These are phyloP conservation scores for Artemia franciscana DNA, from an alignment of 1,140 invertebrate genomes.

Conservation along the genomic window DNA sequence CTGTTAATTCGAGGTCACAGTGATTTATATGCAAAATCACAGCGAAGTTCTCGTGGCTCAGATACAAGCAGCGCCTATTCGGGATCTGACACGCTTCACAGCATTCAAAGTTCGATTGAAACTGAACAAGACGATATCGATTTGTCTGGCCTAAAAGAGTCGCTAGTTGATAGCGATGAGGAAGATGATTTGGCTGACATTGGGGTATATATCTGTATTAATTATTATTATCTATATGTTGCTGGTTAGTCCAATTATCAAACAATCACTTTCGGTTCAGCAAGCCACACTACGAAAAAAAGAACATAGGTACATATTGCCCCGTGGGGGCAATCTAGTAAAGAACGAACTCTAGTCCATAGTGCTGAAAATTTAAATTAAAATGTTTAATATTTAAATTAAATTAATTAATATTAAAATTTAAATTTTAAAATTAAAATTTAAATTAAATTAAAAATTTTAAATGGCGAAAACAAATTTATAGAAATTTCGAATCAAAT, in stretches of 20 bases:
- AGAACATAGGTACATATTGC: too few species aligned
- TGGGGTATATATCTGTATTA: conserved; percentile 26
- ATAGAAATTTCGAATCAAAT: too few species aligned
- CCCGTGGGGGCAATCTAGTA: too few species aligned
- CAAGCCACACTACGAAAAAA: too few species aligned
- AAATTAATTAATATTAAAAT: too few species aligned
- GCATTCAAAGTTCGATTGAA: conserved; percentile 50
- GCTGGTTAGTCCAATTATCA: not conserved
- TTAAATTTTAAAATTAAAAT: too few species aligned
- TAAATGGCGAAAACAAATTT: too few species aligned
- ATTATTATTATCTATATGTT: conserved; percentile 1
- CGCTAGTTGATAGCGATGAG: conserved; percentile 80
- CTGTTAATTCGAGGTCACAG: not conserved
- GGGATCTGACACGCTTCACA: conserved; percentile 87
- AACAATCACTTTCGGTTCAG: too few species aligned
- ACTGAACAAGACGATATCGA: conserved; percentile 58
- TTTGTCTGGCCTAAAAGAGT: conserved; percentile 73
- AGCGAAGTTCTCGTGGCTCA: conserved; percentile 62
- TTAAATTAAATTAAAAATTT: too few species aligned
- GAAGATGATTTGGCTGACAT: conserved; percentile 80
- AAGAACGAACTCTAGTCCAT: too few species aligned
- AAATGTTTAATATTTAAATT: too few species aligned
- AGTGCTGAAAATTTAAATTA: too few species aligned
- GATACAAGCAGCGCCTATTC: conserved; percentile 87
- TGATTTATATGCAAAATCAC: conserved; percentile 31